A percentile compares a stretch with the other conserved stretches of the same genome.
Conservation (phyloP, 2,888 invertebrate genomes). For the Netelia fuscicornis region DNA sequence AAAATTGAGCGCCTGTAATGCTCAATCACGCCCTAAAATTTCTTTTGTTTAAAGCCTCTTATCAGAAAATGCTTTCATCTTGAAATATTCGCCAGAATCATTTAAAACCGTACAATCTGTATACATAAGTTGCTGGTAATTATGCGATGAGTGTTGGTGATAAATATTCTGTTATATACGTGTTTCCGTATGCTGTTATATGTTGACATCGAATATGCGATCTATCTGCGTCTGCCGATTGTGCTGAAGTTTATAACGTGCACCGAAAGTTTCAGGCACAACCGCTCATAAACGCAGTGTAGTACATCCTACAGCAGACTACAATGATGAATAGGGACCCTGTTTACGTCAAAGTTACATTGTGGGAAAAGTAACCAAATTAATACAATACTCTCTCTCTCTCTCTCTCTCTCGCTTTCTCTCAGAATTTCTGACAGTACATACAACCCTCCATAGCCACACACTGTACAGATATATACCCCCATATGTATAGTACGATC, state of each 20-base stretch:
- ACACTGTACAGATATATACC: not conserved
- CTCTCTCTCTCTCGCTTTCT: too few species aligned
- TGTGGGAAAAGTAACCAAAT: too few species aligned
- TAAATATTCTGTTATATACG: too few species aligned
- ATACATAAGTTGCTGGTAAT: too few species aligned
- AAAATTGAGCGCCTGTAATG: too few species aligned
- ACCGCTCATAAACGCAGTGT: not conserved
- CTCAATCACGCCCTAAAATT: too few species aligned
- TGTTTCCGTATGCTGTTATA: not conserved
- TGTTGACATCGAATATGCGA: not conserved
- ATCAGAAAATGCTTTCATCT: too few species aligned
- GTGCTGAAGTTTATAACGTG: not conserved
- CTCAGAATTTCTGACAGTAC: slow-evolving; percentile 2
- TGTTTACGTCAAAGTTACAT: slow-evolving; percentile 26
- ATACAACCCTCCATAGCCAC: not conserved
- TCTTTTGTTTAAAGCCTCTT: too few species aligned
- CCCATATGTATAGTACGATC: slow-evolving; percentile 7
- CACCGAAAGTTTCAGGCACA: not conserved
- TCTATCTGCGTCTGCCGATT: not conserved
- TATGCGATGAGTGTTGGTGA: too few species aligned
- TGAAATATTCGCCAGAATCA: too few species aligned
- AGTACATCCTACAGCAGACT: not conserved
- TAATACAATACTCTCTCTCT: too few species aligned
- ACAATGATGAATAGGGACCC: not conserved
- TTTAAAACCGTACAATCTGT: too few species aligned